These are phyloP conservation scores for Gymnarchus niloticus DNA, from an alignment of 2,113 vertebrate species.

Conservation along the genomic window DNA sequence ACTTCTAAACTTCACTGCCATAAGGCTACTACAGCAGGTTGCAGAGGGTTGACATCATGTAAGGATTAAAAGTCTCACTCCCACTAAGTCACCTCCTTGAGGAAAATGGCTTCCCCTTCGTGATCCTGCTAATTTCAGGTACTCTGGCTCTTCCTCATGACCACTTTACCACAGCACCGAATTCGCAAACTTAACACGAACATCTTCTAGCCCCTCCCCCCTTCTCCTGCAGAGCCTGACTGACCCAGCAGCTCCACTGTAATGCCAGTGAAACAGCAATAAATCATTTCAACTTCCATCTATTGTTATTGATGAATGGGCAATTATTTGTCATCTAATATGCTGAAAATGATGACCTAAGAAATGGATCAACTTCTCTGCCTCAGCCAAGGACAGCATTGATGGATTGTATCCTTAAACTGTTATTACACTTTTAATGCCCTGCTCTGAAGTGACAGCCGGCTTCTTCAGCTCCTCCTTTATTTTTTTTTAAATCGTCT, in stretches of 20 bases:
- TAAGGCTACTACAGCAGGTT: too few species aligned
- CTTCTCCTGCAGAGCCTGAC: constrained; percentile 55
- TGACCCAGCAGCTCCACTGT: constrained; percentile 74
- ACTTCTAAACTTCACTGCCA: too few species aligned
- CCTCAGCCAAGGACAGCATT: constrained; percentile 74
- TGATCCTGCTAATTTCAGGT: too few species aligned
- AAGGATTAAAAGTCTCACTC: too few species aligned
- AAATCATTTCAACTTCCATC: constrained; percentile 98
- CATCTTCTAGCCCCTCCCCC: background rate
- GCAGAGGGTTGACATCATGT: background rate
- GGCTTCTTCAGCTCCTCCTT: constrained; percentile 55
- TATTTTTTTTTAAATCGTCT: constrained; percentile 57
- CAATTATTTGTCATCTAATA: constrained; percentile 99
- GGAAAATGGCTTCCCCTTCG: too few species aligned
- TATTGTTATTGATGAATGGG: constrained; percentile 98
- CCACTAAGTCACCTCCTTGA: too few species aligned
- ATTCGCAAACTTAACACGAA: too few species aligned
- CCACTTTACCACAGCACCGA: too few species aligned
- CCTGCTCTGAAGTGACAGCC: constrained; percentile 77
- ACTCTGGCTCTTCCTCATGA: too few species aligned
- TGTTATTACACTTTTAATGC: constrained; percentile 98
- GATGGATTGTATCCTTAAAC: constrained; percentile 98
- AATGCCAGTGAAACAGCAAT: constrained; percentile 75
- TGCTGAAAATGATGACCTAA: constrained; percentile 89
- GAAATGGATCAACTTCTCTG: constrained; percentile 80